phyloP scores from a whole-genome alignment of 2,888 invertebrate genomes.

The Tetranychus piercei region DNA sequence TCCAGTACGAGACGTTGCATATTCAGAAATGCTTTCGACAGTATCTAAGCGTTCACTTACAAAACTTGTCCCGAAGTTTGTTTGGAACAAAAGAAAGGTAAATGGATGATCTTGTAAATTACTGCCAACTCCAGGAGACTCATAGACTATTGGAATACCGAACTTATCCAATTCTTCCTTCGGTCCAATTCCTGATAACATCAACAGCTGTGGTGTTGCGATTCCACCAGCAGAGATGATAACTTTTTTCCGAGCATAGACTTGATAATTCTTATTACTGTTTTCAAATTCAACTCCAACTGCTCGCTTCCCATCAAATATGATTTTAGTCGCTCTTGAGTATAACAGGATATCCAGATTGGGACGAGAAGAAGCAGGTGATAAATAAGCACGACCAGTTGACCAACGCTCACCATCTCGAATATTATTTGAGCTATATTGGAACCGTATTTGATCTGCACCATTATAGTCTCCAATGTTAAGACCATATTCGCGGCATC shows the following conservation, averaged over 20 bases:
- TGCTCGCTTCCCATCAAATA: not conserved
- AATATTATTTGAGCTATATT: not conserved
- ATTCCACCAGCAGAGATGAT: not conserved
- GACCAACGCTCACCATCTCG: not conserved
- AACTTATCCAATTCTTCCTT: not conserved
- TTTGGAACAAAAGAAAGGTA: not conserved
- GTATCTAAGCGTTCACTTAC: not conserved
- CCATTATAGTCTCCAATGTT: conserved; percentile 2
- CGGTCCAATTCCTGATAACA: conserved; percentile 2
- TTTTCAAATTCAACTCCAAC: not conserved
- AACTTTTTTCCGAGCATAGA: not conserved
- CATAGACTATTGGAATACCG: not conserved
- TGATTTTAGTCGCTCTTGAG: not conserved
- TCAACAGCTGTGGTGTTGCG: not conserved
- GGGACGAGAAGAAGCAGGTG: not conserved
- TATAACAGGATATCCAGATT: not conserved
- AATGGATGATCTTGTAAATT: conserved; percentile 11
- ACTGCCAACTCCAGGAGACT: not conserved
- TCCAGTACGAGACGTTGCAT: not conserved
- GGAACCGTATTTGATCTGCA: not conserved
- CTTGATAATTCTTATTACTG: not conserved
- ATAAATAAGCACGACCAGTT: not conserved
- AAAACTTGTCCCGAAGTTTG: not conserved
- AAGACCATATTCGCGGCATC: not conserved
- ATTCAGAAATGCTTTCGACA: not conserved